Evolutionary conservation across 2,797 vertebrate species (phyloP).

Genomic region (Alfaro cultratus): DNA sequence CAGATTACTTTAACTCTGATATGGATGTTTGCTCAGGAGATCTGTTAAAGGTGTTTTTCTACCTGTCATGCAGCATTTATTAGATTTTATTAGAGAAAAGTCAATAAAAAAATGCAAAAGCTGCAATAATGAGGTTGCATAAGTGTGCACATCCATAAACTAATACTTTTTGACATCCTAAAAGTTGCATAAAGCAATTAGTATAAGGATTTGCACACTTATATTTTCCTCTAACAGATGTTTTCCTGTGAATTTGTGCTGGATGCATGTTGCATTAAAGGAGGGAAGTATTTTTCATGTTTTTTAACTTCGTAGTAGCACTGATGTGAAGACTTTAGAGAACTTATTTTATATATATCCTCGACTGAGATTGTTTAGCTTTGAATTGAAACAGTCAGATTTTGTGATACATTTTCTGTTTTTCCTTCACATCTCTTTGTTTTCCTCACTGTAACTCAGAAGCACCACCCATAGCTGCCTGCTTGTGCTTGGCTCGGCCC

Average conservation of each 20-base stretch:
- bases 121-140: neutral
- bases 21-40: constrained; percentile 41
- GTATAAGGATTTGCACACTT: neutral
- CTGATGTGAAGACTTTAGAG: neutral
- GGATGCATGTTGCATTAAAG: neutral
- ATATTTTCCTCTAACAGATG: neutral
- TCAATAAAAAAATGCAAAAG: neutral
- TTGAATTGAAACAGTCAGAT: neutral
- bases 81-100: neutral
- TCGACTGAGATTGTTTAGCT: neutral
- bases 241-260: neutral
- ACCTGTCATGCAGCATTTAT: neutral
- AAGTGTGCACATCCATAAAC: neutral
- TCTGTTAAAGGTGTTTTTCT: neutral
- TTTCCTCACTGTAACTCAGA: constrained; percentile 23
- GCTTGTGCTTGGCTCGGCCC: constrained; percentile 65
- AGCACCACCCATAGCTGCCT: constrained; percentile 33
- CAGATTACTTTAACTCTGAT: constrained; percentile 11
- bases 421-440: constrained; percentile 3
- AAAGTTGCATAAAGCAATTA: neutral
- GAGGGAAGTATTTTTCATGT: neutral
- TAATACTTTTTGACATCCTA: neutral
- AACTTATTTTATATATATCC: neutral
- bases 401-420: constrained; percentile 6
- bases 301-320: neutral